Evolutionary conservation across 1,140 invertebrate species (phyloP).

Genomic region (Probaryconus sp.): DNA sequence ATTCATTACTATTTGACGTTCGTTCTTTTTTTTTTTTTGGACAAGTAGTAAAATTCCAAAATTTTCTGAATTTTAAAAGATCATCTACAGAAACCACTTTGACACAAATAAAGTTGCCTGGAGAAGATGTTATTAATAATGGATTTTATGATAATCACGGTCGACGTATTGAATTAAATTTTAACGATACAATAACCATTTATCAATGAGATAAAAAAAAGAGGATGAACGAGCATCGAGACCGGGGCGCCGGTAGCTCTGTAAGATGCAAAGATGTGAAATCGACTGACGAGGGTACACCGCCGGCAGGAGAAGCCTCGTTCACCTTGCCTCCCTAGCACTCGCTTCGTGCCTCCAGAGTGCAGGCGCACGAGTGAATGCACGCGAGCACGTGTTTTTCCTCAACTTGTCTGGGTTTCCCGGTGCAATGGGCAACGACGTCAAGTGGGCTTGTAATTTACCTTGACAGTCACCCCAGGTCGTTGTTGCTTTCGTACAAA

Average conservation of each 20-base stretch:
- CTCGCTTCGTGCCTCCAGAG: constrained; percentile 46
- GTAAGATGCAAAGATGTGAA: constrained; percentile 67
- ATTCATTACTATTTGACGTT: no score
- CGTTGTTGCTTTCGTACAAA: constrained; percentile 11
- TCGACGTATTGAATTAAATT: constrained; percentile 17
- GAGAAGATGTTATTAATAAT: no score
- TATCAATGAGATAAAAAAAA: constrained; percentile 3
- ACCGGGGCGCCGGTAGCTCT: constrained; percentile 58
- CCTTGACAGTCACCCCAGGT: constrained; percentile 31
- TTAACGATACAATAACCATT: neutral
- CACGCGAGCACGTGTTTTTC: constrained; percentile 46
- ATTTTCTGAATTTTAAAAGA: no score
- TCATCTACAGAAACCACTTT: no score
- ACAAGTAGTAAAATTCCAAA: no score
- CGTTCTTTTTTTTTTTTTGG: no score
- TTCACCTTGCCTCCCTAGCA: constrained; percentile 66
- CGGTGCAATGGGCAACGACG: constrained; percentile 1
- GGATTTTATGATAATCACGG: no score
- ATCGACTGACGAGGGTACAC: constrained; percentile 68
- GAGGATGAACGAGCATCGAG: constrained; percentile 22
- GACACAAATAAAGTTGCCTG: no score
- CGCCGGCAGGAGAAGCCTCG: constrained; percentile 61
- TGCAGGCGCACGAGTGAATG: constrained; percentile 62
- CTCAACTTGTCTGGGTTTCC: constrained; percentile 11
- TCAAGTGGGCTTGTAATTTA: constrained; percentile 26